Evolutionary conservation across 2,797 vertebrate species (phyloP), one percentile per base, ranked within the genome.

Genomic region (Scolopax bukidnonensis): DNA sequence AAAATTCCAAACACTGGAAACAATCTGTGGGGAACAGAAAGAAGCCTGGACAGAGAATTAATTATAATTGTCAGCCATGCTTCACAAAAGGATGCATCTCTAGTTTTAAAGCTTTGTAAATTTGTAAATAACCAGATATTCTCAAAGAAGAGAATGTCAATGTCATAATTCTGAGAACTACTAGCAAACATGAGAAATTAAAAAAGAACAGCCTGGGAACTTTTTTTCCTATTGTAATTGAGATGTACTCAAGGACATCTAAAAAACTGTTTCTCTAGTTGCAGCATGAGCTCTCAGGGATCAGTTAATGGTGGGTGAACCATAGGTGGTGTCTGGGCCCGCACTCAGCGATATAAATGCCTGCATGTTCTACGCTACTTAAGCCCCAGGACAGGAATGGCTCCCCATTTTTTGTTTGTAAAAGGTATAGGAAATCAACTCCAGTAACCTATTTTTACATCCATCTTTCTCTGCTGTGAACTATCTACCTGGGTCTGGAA

Each of bases 11-110:
- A 68, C 13, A 8, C 76, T 73, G 63, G 28, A n/a, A 84, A 78
- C 71, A 36, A n/a, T 33, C 38, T 82, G 41, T 50, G 69, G 32
- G 48, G 50, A 86, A 57, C 70, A 85, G 71, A 85, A 95, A 65
- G 33, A 91, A 96, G 75, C 32, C 50, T 28, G 70, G 64, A 65
- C 24, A 81, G 38, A 76, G 61, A 93, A 95, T 33, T 79, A 91
- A 94, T 59, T 45, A 28, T 3, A 61, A 65, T 43, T 82, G 56
- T 59, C 74, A 94, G 87, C n/a, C 61, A 20, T 41, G 17, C 27
- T 76, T 57, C 50, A 68, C 50, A 80, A 24, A 57, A 68, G 30
- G 25, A 77, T 5, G 10, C 23, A 65, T 68, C 40, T 84, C 64
- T 67, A 19, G 57, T 89, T 85, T 75, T 16, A 61, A 40, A 77